A percentile compares a stretch with the other conserved stretches of the same genome.
These are phyloP conservation scores for Macaria liturata DNA, from an alignment of 2,888 invertebrate species.

Conservation along the genomic window DNA sequence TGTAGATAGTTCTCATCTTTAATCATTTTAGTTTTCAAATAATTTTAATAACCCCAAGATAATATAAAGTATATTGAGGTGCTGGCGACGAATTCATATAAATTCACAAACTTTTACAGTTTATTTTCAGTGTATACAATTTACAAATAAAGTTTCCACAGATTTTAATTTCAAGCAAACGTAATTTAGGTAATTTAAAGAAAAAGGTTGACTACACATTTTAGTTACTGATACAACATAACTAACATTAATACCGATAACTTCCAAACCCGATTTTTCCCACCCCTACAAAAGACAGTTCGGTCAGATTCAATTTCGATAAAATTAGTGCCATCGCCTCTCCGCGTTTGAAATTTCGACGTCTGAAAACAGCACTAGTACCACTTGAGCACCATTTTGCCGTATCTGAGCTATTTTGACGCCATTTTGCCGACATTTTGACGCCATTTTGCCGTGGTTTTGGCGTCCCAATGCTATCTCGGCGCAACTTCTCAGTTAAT, in stretches of 20 bases:
- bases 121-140: no score
- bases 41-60: no score
- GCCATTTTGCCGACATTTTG: constrained; percentile 3
- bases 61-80: no score
- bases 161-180: no score
- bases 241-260: constrained; percentile 16
- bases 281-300: constrained; percentile 29
- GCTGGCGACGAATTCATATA: no score
- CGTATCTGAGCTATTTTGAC: constrained; percentile 14
- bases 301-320: constrained; percentile 38
- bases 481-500: constrained; percentile 19
- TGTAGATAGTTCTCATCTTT: no score
- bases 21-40: no score
- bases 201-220: no score
- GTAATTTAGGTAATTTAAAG: no score
- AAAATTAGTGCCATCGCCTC: constrained; percentile 33
- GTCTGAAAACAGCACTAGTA: constrained; percentile 26
- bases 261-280: constrained; percentile 2
- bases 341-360: constrained; percentile 25
- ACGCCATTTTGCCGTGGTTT: constrained; percentile 4
- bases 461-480: constrained; percentile 24
- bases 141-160: no score
- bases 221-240: no score
- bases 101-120: no score
- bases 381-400: constrained; percentile 23